Evolutionary conservation across 2,888 invertebrate genomes (phyloP), one percentile per base, ranked within the genome.

Genomic region (Andrena praecox): DNA sequence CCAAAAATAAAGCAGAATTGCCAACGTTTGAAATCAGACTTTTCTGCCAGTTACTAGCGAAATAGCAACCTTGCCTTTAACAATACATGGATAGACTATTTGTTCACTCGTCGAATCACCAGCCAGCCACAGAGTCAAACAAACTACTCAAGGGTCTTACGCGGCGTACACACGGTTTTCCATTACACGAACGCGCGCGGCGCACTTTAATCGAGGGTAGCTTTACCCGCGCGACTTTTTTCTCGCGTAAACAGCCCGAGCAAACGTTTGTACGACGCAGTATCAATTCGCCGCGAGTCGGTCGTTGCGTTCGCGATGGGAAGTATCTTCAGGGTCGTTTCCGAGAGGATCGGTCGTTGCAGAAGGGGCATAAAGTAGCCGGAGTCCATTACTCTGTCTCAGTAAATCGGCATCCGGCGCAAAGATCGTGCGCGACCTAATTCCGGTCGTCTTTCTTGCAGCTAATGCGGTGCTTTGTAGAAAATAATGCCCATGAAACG

Each of bases 371-470:
- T 87, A 85, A 87, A 85, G 70, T 77, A 85, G 70, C 81, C 72
- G 12, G 64, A 68, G 79, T 85, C 84, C 86, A 82, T 86, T 88
- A 88, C 80, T 84, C 76, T 75, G 82, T 82, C 85, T 75, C 66
- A 52, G 70, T 87, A 77, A 86, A 86, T 88, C 82, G 88, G 86
- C 64, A 75, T 79, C 73, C 66, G 33, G 75, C 64, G 74, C 74
- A 80, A 83, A 79, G 86, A 84, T 80, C 77, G 77, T 73, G 74
- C 66, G 76, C 80, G 88, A 87, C 88, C 85, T 82, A 87, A 88
- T 87, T 80, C 86, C 70, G 63, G 68, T 75, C 72, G 82, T 80
- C 77, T 27, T 77, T 87, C 84, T 87, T 81, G 66, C 70, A 63
- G 67, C 86, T 87, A 88, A 88, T 82, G 77, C 81, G 85, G 82